Conservation (phyloP, 1,140 invertebrate species). For the Thaumetopoea pityocampa region DNA sequence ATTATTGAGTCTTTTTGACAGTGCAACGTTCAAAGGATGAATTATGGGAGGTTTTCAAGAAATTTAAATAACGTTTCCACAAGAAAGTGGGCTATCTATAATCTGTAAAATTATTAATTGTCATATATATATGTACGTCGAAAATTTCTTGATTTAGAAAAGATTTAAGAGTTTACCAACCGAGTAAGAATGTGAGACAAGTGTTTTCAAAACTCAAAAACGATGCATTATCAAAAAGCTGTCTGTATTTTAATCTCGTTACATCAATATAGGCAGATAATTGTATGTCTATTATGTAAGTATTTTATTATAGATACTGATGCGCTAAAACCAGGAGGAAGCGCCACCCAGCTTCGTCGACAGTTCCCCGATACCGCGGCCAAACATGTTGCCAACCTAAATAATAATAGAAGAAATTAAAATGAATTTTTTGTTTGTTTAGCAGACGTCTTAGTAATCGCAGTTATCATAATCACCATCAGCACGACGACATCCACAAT, state of each 20-base stretch:
- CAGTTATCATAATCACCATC: too few species aligned
- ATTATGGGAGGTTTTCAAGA: not conserved
- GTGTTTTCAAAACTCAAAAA: constrained; percentile 1
- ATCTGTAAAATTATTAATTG: too few species aligned
- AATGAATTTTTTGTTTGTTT: too few species aligned
- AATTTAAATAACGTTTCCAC: too few species aligned
- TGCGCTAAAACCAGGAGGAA: constrained; percentile 80
- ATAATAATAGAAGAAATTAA: constrained; percentile 23
- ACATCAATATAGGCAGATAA: constrained; percentile 33
- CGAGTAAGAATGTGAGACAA: too few species aligned
- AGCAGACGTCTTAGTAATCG: too few species aligned
- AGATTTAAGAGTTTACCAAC: too few species aligned
- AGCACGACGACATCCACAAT: too few species aligned
- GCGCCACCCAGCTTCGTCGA: constrained; percentile 86
- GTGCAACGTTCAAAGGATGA: constrained; percentile 15
- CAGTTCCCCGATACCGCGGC: constrained; percentile 88
- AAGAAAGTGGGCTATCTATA: too few species aligned
- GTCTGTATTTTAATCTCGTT: constrained; percentile 31
- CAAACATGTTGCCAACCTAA: constrained; percentile 87
- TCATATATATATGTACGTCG: too few species aligned
- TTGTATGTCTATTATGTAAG: constrained; percentile 21
- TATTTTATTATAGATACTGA: constrained; percentile 15
- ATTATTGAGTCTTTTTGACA: constrained; percentile 31
- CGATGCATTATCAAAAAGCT: constrained; percentile 30
- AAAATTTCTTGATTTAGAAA: too few species aligned